Evolutionary conservation across 2,797 vertebrate genomes (phyloP).

Genomic region (Anguilla megastoma): DNA sequence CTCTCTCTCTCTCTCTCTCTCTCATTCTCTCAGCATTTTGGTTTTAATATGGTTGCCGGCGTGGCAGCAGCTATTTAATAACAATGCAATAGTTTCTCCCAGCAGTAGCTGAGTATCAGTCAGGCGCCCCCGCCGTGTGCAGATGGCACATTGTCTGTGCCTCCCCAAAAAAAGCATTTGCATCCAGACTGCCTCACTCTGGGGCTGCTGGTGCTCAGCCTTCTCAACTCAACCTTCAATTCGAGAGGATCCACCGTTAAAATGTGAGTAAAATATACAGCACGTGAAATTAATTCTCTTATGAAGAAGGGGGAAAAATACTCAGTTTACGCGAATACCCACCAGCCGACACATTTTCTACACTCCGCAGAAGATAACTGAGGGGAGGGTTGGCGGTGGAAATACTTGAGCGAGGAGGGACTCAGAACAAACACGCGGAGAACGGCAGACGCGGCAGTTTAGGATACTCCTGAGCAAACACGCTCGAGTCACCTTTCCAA

Average conservation of each 20-base stretch:
- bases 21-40: slow-evolving; percentile 63
- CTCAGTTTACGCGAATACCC: background rate
- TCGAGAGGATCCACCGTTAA: slow-evolving; percentile 50
- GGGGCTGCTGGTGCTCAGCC: slow-evolving; percentile 42
- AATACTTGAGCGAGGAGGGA: background rate
- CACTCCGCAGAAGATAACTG: background rate
- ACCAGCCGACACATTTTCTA: background rate
- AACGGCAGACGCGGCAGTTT: background rate
- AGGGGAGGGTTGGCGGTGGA: background rate
- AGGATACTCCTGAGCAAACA: slow-evolving; percentile 20
- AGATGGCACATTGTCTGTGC: slow-evolving; percentile 76
- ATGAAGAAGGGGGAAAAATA: background rate
- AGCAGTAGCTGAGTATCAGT: slow-evolving; percentile 70
- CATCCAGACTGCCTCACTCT: slow-evolving; percentile 14
- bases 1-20: slow-evolving; percentile 40
- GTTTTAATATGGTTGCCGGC: slow-evolving; percentile 73
- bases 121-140: slow-evolving; percentile 68
- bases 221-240: slow-evolving; percentile 49
- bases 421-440: slow-evolving; percentile 58
- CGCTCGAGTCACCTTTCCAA: slow-evolving; percentile 65
- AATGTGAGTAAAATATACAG: background rate
- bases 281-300: background rate
- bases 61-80: slow-evolving; percentile 74
- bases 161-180: slow-evolving; percentile 59
- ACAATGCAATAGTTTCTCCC: slow-evolving; percentile 76